phyloP scores from a whole-genome alignment of 1,140 invertebrate genomes.

The Drosophila jambulina region DNA sequence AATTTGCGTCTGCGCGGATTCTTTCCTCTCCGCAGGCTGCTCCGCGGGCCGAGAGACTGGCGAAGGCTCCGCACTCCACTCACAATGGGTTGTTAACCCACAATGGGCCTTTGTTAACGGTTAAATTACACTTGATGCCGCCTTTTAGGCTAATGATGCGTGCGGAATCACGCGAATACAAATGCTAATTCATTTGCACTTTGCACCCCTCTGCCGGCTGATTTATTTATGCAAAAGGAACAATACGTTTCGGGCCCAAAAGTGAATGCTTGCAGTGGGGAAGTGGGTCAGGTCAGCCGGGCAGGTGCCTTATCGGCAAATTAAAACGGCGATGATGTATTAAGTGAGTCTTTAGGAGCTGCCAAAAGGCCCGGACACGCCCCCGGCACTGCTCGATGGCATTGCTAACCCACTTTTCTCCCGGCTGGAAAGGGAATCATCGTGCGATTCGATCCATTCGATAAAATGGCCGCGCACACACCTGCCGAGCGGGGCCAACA shows the following conservation, averaged over 20 bases:
- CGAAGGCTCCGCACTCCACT: slow-evolving; percentile 47
- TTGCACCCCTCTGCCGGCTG: slow-evolving; percentile 40
- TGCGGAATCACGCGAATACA: slow-evolving; percentile 57
- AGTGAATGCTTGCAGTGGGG: slow-evolving; percentile 46
- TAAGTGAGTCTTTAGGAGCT: slow-evolving; percentile 51
- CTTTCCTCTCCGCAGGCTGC: slow-evolving; percentile 30
- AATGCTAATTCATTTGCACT: slow-evolving; percentile 82
- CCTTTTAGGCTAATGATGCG: slow-evolving; percentile 78
- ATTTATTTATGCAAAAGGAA: slow-evolving; percentile 67
- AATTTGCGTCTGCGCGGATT: slow-evolving; percentile 68
- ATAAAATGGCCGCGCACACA: slow-evolving; percentile 50
- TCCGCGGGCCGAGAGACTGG: slow-evolving; percentile 1
- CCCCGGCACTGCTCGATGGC: slow-evolving; percentile 9
- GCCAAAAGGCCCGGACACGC: slow-evolving; percentile 39
- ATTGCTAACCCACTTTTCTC: slow-evolving; percentile 64
- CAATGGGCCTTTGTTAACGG: slow-evolving; percentile 77
- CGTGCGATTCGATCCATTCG: slow-evolving; percentile 33
- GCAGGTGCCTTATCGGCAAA: slow-evolving; percentile 48
- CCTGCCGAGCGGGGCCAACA: slow-evolving; percentile 72
- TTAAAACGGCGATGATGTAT: slow-evolving; percentile 49
- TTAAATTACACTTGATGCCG: slow-evolving; percentile 75
- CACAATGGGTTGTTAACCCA: slow-evolving; percentile 59
- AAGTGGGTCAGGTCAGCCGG: slow-evolving; percentile 47
- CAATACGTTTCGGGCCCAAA: slow-evolving; percentile 53
- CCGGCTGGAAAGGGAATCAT: slow-evolving; percentile 20